Evolutionary conservation across 2,113 vertebrate genomes (phyloP).

Genomic region (Callionymus lyra): DNA sequence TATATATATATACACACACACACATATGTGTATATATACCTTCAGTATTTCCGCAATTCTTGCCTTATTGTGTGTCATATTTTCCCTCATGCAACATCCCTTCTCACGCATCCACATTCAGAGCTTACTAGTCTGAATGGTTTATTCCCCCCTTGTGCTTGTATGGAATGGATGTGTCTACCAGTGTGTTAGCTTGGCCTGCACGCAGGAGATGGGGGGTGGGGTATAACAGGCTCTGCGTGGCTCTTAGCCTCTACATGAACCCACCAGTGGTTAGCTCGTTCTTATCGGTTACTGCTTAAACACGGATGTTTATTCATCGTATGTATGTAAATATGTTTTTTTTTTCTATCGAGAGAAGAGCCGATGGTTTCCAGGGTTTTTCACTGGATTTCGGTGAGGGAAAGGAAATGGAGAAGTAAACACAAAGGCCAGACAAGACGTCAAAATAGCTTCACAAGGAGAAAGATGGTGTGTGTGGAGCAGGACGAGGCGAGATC

Average conservation of each 20-base stretch:
- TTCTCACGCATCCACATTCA: slow-evolving; percentile 3
- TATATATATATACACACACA: too few relatives aligned
- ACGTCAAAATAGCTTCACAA: slow-evolving; percentile 17
- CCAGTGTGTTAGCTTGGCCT: slow-evolving; percentile 26
- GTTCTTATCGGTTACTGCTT: slow-evolving; percentile 1
- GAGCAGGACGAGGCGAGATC: slow-evolving; percentile 8
- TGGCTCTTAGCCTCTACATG: slow-evolving; percentile 35
- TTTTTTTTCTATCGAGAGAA: too few relatives aligned
- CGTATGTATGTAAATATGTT: too few relatives aligned
- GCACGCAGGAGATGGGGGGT: slow-evolving; percentile 9
- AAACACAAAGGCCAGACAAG: slow-evolving; percentile 22
- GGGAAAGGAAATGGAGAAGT: slow-evolving; percentile 3
- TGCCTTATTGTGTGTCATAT: too few relatives aligned
- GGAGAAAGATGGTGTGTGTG: slow-evolving; percentile 33
- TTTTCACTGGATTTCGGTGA: not conserved
- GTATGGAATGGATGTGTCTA: slow-evolving; percentile 29
- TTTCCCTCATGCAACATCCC: slow-evolving; percentile 29
- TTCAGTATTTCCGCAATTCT: too few relatives aligned
- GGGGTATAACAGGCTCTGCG: slow-evolving; percentile 9
- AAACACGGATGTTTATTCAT: not conserved
- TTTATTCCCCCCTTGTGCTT: slow-evolving; percentile 27
- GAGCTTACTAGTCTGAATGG: slow-evolving; percentile 20
- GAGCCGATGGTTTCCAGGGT: too few relatives aligned
- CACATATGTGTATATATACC: too few relatives aligned
- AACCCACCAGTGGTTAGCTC: slow-evolving; percentile 31